phyloP scores from a whole-genome alignment of 2,888 invertebrate genomes.

The Brenthis hecate region DNA sequence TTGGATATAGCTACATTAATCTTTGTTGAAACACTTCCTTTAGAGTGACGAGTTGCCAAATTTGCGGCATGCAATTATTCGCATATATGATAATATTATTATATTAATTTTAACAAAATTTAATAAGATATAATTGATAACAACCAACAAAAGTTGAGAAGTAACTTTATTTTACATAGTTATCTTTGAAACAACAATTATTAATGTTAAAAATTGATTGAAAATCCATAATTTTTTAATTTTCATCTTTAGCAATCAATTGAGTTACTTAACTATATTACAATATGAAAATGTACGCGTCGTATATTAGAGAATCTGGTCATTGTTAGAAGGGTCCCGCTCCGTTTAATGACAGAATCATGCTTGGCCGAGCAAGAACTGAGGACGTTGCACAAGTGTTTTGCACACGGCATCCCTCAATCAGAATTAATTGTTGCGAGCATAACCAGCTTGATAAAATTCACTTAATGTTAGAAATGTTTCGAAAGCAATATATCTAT shows the following conservation, averaged over 20 bases:
- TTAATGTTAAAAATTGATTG: too few relatives aligned
- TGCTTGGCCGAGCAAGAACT: conserved; percentile 60
- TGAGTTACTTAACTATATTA: too few relatives aligned
- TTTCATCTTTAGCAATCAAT: too few relatives aligned
- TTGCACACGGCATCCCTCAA: conserved; percentile 52
- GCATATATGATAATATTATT: too few relatives aligned
- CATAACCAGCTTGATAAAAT: conserved; percentile 30
- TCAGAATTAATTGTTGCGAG: conserved; percentile 53
- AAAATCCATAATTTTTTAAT: too few relatives aligned
- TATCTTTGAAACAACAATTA: too few relatives aligned
- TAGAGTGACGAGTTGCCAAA: conserved; percentile 21
- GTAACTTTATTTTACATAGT: too few relatives aligned
- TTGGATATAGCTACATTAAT: conserved; percentile 24
- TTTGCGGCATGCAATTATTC: background rate
- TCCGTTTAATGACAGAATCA: conserved; percentile 48
- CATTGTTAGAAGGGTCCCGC: conserved; percentile 50
- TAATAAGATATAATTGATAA: background rate
- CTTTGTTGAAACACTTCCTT: conserved; percentile 34
- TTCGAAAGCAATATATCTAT: background rate
- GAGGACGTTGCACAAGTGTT: conserved; percentile 51
- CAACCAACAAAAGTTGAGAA: too few relatives aligned
- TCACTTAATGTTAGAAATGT: conserved; percentile 3
- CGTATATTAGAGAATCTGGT: conserved; percentile 22
- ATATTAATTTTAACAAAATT: background rate
- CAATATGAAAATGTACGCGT: conserved; percentile 9